A percentile compares a stretch with the other conserved stretches of the same genome.
Evolutionary conservation across 2,113 vertebrate genomes (phyloP).

Genomic region (Theristicus caerulescens): DNA sequence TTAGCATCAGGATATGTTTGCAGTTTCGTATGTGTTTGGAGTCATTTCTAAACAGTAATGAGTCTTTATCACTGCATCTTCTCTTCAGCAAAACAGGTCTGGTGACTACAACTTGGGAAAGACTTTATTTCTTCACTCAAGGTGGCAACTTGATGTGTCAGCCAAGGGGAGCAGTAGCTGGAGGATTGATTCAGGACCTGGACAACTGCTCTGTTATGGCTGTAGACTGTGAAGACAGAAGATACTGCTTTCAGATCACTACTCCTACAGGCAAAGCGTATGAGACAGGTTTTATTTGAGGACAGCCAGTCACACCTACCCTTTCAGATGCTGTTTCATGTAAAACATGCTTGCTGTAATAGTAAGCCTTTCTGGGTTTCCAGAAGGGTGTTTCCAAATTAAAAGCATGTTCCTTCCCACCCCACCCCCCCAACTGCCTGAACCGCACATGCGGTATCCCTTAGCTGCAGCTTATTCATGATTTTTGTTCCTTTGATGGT

Average conservation of each 20-base stretch:
- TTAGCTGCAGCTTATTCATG: not conserved
- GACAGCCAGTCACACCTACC: not conserved
- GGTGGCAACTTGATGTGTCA: constrained; percentile 99
- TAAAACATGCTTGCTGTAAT: not conserved
- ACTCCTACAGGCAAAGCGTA: constrained; percentile 93
- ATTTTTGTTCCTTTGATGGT: not conserved
- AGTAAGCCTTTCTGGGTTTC: not conserved
- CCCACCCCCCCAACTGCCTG: not conserved
- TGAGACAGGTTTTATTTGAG: constrained; percentile 10
- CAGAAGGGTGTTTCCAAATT: not conserved
- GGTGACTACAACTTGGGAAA: constrained; percentile 96
- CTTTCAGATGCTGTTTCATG: not conserved
- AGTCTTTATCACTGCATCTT: not conserved
- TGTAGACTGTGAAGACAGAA: constrained; percentile 93
- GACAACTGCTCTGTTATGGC: constrained; percentile 99
- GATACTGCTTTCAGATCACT: constrained; percentile 98
- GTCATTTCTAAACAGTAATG: not conserved
- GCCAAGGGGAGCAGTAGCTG: constrained; percentile 92
- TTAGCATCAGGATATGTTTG: not conserved
- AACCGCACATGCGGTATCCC: not conserved
- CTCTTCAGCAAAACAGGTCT: constrained; percentile 91
- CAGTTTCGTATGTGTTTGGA: not conserved
- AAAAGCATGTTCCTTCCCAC: not conserved
- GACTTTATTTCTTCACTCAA: constrained; percentile 98
- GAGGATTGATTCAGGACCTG: constrained; percentile 95